phyloP scores from a whole-genome alignment of 2,797 vertebrate genomes.

The Gymnodraco acuticeps region DNA sequence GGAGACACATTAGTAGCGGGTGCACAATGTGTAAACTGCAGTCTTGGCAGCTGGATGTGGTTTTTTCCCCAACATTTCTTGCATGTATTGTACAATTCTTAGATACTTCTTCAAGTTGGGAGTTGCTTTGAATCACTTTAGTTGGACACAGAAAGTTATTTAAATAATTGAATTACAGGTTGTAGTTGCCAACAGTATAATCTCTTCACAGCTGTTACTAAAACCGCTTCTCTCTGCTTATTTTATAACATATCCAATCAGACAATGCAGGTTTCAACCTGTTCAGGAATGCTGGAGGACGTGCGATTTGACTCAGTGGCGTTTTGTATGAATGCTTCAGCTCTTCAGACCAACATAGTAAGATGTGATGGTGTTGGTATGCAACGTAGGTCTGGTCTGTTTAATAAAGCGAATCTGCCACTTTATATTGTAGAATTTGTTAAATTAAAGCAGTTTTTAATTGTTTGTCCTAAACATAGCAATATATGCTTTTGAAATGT shows the following conservation, averaged over 20 bases:
- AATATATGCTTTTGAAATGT: too few relatives aligned
- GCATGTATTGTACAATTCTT: background rate
- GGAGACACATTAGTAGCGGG: background rate
- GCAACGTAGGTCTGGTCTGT: too few relatives aligned
- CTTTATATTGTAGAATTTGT: too few relatives aligned
- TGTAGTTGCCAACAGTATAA: background rate
- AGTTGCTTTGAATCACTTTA: background rate
- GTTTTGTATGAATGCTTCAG: too few relatives aligned
- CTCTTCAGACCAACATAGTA: too few relatives aligned
- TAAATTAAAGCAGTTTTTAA: too few relatives aligned
- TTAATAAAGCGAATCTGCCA: too few relatives aligned
- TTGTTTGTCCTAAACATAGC: too few relatives aligned
- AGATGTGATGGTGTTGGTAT: too few relatives aligned
- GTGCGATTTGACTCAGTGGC: background rate
- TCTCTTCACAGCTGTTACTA: background rate
- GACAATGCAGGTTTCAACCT: background rate
- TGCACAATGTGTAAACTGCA: background rate
- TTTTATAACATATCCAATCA: background rate
- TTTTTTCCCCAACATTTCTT: background rate
- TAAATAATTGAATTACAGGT: background rate
- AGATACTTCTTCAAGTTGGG: background rate
- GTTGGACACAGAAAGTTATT: background rate
- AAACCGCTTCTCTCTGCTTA: background rate
- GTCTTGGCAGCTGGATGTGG: background rate
- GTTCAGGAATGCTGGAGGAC: conserved; percentile 2